A percentile compares a stretch with the other conserved stretches of the same genome.
Conservation (phyloP, 2,797 vertebrate species). For the Meda fulgida region DNA sequence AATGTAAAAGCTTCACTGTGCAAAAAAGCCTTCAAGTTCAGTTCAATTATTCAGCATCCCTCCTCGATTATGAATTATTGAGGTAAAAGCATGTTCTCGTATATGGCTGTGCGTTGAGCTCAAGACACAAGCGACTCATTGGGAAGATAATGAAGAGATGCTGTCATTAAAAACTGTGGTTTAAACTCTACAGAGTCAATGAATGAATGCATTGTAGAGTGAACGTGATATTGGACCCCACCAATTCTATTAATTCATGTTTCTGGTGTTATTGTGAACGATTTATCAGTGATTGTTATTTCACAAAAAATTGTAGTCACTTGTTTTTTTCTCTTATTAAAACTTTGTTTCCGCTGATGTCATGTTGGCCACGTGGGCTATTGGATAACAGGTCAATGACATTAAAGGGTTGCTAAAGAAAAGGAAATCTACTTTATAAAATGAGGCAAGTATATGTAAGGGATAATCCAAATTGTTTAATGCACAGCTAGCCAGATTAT, state of each 20-base stretch:
- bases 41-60: slow-evolving; percentile 87
- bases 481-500: background rate
- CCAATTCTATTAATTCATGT: background rate
- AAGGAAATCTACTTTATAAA: background rate
- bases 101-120: slow-evolving; percentile 71
- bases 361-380: background rate
- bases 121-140: slow-evolving; percentile 69
- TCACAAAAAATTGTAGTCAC: background rate
- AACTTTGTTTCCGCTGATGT: background rate
- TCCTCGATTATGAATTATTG: slow-evolving; percentile 86
- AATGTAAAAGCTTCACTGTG: slow-evolving; percentile 81
- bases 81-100: slow-evolving; percentile 85
- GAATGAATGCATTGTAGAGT: background rate
- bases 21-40: slow-evolving; percentile 87
- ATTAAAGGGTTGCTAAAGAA: background rate
- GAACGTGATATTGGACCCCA: background rate
- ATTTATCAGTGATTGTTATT: background rate
- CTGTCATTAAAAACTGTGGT: slow-evolving; percentile 47
- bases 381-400: background rate
- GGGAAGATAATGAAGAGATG: slow-evolving; percentile 63
- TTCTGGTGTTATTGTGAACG: background rate
- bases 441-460: background rate
- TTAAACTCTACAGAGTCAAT: background rate
- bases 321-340: background rate
- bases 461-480: background rate